Conservation (phyloP, 2,888 invertebrate species). For the Brachycybe producta region DNA sequence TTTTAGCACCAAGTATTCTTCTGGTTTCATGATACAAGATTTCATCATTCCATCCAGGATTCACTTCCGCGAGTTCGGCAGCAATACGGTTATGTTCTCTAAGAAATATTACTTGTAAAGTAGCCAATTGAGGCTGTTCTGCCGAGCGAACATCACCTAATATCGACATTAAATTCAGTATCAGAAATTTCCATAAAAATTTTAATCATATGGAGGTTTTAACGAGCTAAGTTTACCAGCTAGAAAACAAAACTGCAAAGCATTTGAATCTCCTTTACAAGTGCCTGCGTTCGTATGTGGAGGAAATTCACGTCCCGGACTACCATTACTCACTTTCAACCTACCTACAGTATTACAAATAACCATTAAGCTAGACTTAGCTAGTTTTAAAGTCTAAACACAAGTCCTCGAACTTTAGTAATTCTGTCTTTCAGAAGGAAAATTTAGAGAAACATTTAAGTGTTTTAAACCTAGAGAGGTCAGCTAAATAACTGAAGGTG, state of each 20-base stretch:
- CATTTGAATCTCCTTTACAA: constrained; percentile 4
- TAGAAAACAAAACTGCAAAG: constrained; percentile 6
- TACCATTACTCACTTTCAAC: background rate
- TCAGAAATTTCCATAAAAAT: no score
- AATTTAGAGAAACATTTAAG: no score
- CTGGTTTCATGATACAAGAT: constrained; percentile 17
- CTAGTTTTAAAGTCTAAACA: no score
- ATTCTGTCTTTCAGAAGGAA: background rate
- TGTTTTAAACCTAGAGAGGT: background rate
- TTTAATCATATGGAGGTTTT: no score
- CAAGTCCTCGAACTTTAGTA: no score
- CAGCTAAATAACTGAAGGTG: background rate
- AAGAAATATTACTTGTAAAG: constrained; percentile 15
- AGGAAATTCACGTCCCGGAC: constrained; percentile 9
- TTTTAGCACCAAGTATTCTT: constrained; percentile 19
- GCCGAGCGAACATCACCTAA: constrained; percentile 18
- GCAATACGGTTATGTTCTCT: constrained; percentile 16
- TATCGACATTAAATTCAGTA: no score
- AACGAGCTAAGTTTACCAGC: constrained; percentile 9
- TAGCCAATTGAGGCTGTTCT: constrained; percentile 18
- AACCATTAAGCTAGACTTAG: no score
- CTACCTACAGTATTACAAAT: no score
- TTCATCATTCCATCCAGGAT: constrained; percentile 20
- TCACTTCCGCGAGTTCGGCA: constrained; percentile 8
- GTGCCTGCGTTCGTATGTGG: constrained; percentile 10